Percentiles rank a stretch among this genome's conserved stretches.
phyloP scores from a whole-genome alignment of 1,140 invertebrate species.

The Lepidurus couesii region DNA sequence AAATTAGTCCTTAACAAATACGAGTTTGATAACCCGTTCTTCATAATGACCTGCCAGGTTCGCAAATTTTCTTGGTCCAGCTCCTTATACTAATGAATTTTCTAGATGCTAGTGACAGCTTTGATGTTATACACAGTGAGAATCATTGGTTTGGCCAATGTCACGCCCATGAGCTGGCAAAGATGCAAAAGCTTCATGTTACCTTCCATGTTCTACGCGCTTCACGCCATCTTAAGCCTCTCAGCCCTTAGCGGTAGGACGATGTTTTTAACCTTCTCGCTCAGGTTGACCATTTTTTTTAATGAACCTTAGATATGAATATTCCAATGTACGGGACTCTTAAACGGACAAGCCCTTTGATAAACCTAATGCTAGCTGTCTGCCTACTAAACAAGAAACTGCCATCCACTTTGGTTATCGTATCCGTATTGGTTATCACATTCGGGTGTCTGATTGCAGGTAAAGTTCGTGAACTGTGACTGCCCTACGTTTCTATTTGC shows the following conservation, averaged over 20 bases:
- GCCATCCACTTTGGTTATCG: constrained; percentile 43
- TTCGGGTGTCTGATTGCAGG: constrained; percentile 50
- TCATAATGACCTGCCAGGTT: constrained; percentile 46
- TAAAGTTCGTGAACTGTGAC: constrained; percentile 37
- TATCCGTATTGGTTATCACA: constrained; percentile 45
- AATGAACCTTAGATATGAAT: constrained; percentile 47
- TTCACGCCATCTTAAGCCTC: constrained; percentile 48
- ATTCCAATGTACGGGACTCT: constrained; percentile 53
- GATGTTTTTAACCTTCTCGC: not conserved
- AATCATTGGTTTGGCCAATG: constrained; percentile 21
- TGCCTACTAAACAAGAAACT: constrained; percentile 45
- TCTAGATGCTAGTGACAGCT: not conserved
- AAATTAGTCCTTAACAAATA: constrained; percentile 47
- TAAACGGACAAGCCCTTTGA: constrained; percentile 50
- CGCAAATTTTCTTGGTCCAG: constrained; percentile 32
- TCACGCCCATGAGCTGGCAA: constrained; percentile 44
- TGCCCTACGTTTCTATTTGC: not conserved
- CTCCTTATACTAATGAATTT: constrained; percentile 31
- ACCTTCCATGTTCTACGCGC: constrained; percentile 48
- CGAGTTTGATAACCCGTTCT: constrained; percentile 48
- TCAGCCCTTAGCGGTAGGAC: constrained; percentile 43
- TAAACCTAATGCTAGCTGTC: constrained; percentile 47
- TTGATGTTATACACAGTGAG: not conserved
- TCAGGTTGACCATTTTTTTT: not conserved
- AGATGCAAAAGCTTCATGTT: constrained; percentile 44